phyloP scores from a whole-genome alignment of 2,113 vertebrate genomes.

The Trematocara stigmaticum region DNA sequence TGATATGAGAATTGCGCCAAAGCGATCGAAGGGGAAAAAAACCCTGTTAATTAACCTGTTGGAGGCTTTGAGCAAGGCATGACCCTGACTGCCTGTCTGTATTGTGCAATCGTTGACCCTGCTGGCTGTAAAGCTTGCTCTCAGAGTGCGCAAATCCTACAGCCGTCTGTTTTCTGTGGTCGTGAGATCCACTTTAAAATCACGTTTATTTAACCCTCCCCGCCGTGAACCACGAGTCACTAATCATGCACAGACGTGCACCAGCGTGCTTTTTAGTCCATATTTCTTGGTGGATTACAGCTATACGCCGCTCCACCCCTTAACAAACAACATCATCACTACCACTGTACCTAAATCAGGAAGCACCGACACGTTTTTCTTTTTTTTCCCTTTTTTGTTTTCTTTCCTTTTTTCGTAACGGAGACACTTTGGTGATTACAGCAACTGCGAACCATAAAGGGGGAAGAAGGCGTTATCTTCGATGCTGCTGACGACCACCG shows the following conservation, averaged over 20 bases:
- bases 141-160: background rate
- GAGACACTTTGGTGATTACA: slow-evolving; percentile 8
- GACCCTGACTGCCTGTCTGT: background rate
- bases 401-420: background rate
- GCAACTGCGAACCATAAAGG: background rate
- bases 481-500: slow-evolving; percentile 15
- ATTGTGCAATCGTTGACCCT: background rate
- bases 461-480: slow-evolving; percentile 15
- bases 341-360: slow-evolving; percentile 65
- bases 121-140: background rate
- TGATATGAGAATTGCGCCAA: background rate
- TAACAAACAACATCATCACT: slow-evolving; percentile 56
- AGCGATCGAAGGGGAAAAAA: background rate
- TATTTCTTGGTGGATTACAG: slow-evolving; percentile 40
- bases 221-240: background rate
- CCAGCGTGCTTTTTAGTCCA: slow-evolving; percentile 40
- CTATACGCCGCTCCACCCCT: slow-evolving; percentile 71
- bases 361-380: slow-evolving; percentile 54
- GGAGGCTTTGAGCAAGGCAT: background rate
- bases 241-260: slow-evolving; percentile 39
- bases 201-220: background rate
- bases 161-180: background rate
- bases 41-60: background rate
- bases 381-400: background rate
- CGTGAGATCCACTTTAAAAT: background rate